A percentile compares a stretch with the other conserved stretches of the same genome.
These are phyloP conservation scores for Corythaeola cristata DNA, from an alignment of 2,113 vertebrate genomes.

Conservation along the genomic window DNA sequence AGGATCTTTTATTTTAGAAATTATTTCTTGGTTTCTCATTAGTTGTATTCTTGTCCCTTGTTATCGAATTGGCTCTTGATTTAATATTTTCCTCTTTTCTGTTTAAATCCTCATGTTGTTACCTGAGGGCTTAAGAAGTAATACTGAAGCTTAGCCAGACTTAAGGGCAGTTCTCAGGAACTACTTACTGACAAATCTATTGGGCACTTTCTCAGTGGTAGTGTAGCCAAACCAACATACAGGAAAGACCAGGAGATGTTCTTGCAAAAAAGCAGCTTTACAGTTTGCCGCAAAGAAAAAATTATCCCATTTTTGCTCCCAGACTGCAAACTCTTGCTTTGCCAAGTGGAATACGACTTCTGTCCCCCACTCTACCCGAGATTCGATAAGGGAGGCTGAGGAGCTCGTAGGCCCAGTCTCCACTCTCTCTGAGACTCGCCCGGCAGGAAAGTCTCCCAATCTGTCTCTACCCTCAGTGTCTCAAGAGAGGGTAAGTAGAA, in stretches of 20 bases:
- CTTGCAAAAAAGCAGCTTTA: slow-evolving; percentile 30
- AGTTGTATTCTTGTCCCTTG: neutral
- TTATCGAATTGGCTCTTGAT: neutral
- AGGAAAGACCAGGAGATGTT: neutral
- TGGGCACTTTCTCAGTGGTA: neutral
- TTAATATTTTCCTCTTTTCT: neutral
- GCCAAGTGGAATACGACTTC: slow-evolving; percentile 69
- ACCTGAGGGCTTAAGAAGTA: neutral
- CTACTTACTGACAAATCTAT: neutral
- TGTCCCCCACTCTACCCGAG: slow-evolving; percentile 59
- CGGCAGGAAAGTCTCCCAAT: slow-evolving; percentile 66
- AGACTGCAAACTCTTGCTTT: slow-evolving; percentile 72
- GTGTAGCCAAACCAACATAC: neutral
- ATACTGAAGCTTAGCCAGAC: neutral
- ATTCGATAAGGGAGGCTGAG: slow-evolving; percentile 70
- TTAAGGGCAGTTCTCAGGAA: neutral
- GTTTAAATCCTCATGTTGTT: neutral
- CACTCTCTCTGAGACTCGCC: slow-evolving; percentile 55
- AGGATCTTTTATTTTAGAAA: neutral
- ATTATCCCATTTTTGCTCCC: slow-evolving; percentile 67
- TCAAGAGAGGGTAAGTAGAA: slow-evolving; percentile 70
- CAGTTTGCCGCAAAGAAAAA: slow-evolving; percentile 51
- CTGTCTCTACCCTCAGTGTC: slow-evolving; percentile 67
- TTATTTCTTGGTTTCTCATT: neutral
- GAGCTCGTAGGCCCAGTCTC: slow-evolving; percentile 64